Conservation (phyloP, 2,113 vertebrate species). For the Microtus oregoni region DNA sequence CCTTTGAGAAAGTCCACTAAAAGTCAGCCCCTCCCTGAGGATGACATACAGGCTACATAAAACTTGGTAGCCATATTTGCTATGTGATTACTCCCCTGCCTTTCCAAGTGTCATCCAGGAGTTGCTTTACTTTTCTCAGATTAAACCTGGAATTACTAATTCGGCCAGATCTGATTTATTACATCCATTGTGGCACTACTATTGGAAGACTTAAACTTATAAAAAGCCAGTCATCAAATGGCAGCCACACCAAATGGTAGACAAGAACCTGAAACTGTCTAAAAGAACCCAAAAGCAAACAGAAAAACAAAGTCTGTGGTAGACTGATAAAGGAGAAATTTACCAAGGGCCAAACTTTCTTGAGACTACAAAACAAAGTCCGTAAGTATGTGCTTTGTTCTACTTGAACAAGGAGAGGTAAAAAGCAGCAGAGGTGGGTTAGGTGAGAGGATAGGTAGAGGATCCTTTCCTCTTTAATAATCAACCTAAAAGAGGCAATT, state of each 20-base stretch:
- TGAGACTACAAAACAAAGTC: neutral
- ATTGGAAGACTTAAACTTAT: too few species aligned
- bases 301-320: too few species aligned
- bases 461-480: neutral
- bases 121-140: too few species aligned
- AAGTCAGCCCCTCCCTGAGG: too few species aligned
- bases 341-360: neutral
- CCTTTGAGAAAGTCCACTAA: too few species aligned
- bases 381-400: neutral
- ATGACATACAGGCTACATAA: too few species aligned
- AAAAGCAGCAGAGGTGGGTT: neutral
- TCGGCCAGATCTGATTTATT: too few species aligned
- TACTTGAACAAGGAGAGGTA: neutral
- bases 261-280: neutral
- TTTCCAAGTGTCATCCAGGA: too few species aligned
- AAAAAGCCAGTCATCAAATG: neutral
- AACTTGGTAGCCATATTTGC: too few species aligned
- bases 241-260: neutral
- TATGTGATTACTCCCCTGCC: too few species aligned
- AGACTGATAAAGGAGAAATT: neutral
- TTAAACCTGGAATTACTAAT: too few species aligned
- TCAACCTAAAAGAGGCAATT: neutral
- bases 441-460: neutral
- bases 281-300: neutral
- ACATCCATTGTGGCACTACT: too few species aligned